Conservation (phyloP, 2,113 vertebrate species). For the Xenopus tropicalis region DNA sequence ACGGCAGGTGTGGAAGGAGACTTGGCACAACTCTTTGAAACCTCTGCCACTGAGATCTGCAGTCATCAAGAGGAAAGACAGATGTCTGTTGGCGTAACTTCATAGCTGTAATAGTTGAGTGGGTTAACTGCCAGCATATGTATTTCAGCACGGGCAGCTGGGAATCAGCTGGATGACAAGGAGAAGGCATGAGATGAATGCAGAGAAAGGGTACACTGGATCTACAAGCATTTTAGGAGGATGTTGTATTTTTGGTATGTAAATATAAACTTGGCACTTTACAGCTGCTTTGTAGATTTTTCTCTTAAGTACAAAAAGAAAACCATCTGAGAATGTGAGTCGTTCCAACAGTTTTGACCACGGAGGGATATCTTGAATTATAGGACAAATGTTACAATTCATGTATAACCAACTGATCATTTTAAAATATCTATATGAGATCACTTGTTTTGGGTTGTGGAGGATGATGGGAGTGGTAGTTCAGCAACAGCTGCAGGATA, state of each 20-base stretch:
- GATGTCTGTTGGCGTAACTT: slow-evolving; percentile 41
- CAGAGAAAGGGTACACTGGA: slow-evolving; percentile 18
- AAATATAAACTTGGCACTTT: slow-evolving; percentile 35
- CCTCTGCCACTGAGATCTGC: slow-evolving; percentile 38
- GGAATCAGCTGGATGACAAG: slow-evolving; percentile 41
- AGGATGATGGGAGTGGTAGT: too few species aligned
- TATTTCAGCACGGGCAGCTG: slow-evolving; percentile 42
- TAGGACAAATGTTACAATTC: slow-evolving; percentile 25
- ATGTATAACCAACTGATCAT: slow-evolving; percentile 16
- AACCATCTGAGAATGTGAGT: slow-evolving; percentile 21
- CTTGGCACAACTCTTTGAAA: slow-evolving; percentile 19
- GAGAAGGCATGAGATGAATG: slow-evolving; percentile 27
- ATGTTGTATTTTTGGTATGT: slow-evolving; percentile 34
- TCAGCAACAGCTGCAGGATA: too few species aligned
- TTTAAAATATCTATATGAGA: neutral
- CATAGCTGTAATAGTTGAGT: slow-evolving; percentile 31
- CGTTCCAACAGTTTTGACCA: slow-evolving; percentile 16
- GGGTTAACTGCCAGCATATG: slow-evolving; percentile 30
- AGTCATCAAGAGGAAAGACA: slow-evolving; percentile 45
- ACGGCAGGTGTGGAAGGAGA: slow-evolving; percentile 38
- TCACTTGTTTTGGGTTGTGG: too few species aligned
- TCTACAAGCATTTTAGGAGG: slow-evolving; percentile 10
- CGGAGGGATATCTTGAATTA: slow-evolving; percentile 19
- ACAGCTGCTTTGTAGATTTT: slow-evolving; percentile 39
- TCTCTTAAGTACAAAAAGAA: slow-evolving; percentile 26